Evolutionary conservation across 2,797 vertebrate genomes (phyloP), one percentile per base, ranked within the genome.

Genomic region (Tapera naevia): DNA sequence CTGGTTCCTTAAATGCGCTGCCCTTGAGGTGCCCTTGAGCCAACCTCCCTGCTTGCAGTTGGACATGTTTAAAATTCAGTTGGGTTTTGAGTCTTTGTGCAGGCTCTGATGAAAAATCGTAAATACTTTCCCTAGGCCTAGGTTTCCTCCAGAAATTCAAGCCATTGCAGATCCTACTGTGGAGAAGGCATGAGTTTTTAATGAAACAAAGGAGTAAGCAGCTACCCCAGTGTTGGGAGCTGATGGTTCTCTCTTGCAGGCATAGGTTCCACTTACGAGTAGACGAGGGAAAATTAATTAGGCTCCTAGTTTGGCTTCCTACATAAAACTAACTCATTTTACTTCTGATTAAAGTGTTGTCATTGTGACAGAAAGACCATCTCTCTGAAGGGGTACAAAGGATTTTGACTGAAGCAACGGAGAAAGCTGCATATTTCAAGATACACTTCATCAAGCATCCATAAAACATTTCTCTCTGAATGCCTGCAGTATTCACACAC

Each of bases 171-270:
- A 28, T 50, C 65, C 58, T 16, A 5, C 2, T 5, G 45, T 28
- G 71, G 82, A 37, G n/a, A 13, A 2, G 17, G 23, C 3, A 4
- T 25, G 76, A 71, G 43, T 25, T 91, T 54, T 75, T 60, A 85
- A 76, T 7, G 23, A 57, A 70, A 39, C n/a, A 48, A 72, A 54
- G 48, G 35, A 76, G 41, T 33, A 33, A 0, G 1, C 51, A 80
- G 48, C 51, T 23, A 51, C 0, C 1, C 30, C 60, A 0, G 0
- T 13, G 28, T 41, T 74, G 62, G 7, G 21, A 73, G 64, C 2
- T 58, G 74, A 80, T 62, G 10, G 1, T 24, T 73, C 9, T 4
- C 30, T 85, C 70, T 43, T 39, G 37, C 39, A 80, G 64, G 53
- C 53, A 41, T 17, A 30, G 61, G 25, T 25, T 81, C 35, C 35